Base-by-base conservation (phyloP, 2,113 vertebrate genomes). In the Rhinolophus ferrumequinum region DNA sequence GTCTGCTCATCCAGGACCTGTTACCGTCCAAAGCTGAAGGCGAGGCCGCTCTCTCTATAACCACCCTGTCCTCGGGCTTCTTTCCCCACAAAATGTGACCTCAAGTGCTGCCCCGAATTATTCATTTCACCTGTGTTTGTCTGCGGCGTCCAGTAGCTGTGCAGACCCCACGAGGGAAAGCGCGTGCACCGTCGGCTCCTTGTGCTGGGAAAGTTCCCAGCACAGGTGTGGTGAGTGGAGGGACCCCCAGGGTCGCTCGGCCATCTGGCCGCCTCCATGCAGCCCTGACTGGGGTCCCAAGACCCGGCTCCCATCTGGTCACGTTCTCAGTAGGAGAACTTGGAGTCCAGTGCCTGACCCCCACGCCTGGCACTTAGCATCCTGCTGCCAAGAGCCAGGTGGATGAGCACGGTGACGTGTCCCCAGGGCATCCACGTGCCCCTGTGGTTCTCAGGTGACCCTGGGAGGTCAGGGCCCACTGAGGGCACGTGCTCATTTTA, bases 151-250 rank as follows among this genome's bases (percentile, higher is more conserved):
- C 24, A 12, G n/a, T 22, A 73, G 33, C 38, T 0, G 8, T 50
- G 9, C 22, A 26, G 12, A 33, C 16, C 44, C 21, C 3, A 2
- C 21, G 6, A 58, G 8, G 38, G 47, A 50, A 14, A 5, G 21
- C 52, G 5, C n/a, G 6, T 1, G 1, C 7, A 16, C 88, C 76
- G 1, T 11, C 1, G 0, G 1, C 22, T 3, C 28, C 75, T 24
- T 24, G 2, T 9, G 30, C 60, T 26, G 5, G 58, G 73, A 50
- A 76, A 24, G 26, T 24, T 11, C 13, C 1, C n/a, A 22, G 72
- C 50, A 3, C 38, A n/a, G 21, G 19, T 35, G 50, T 47, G n/a
- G 60, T 1, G 7, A 50, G 0, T 0, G 5, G 10, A 18, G 24
- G 33, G 41, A 24, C 44, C 24, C 41, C 5, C 11, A 0, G 50